Evolutionary conservation across 2,888 invertebrate species (phyloP).

Genomic region (Acanthosepion lycidas): DNA sequence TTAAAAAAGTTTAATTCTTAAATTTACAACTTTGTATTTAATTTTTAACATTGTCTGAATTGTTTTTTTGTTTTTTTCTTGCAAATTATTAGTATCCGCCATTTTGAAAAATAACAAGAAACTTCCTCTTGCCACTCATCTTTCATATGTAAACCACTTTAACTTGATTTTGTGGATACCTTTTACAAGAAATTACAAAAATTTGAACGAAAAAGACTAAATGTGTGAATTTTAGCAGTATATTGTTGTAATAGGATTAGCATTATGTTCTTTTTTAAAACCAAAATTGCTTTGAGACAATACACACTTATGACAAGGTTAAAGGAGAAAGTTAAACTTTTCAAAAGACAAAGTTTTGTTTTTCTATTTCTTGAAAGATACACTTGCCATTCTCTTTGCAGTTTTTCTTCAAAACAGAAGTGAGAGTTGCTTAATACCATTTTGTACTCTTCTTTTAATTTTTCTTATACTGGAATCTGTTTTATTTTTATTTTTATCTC

Average conservation of each 20-base stretch:
- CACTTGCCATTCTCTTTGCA: neutral
- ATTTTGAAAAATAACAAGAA: neutral
- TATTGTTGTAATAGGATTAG: neutral
- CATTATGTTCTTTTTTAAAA: neutral
- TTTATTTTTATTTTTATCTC: neutral
- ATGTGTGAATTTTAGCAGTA: neutral
- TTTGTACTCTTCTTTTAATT: neutral
- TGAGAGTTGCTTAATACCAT: neutral
- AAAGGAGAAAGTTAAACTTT: constrained; percentile 8
- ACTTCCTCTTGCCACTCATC: neutral
- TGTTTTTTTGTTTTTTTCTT: neutral
- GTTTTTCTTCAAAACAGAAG: neutral
- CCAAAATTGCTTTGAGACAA: constrained; percentile 16
- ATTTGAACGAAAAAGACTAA: neutral
- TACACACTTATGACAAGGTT: constrained; percentile 16
- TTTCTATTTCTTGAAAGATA: neutral
- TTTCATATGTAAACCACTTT: neutral
- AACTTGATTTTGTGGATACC: neutral
- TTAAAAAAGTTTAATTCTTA: neutral
- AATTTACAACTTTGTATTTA: neutral
- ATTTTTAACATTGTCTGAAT: neutral
- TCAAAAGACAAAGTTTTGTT: neutral
- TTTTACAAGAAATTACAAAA: neutral
- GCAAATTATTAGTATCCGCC: neutral
- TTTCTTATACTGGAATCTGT: constrained; percentile 7